These are phyloP conservation scores for Strigamia transsilvanica DNA, from an alignment of 2,888 invertebrate genomes.

Conservation along the genomic window DNA sequence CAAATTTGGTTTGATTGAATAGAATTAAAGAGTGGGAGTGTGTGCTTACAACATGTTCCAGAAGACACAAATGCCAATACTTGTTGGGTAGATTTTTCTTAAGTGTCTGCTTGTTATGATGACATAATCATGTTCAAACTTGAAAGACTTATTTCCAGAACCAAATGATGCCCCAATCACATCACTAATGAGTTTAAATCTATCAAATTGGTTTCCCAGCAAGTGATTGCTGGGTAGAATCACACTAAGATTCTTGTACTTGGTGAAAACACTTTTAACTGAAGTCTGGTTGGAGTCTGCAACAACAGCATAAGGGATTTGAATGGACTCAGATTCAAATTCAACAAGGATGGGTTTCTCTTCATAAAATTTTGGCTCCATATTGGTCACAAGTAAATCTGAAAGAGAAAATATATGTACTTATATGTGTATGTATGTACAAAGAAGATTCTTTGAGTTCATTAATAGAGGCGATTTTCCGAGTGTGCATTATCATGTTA, in stretches of 20 bases:
- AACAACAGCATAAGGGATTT: background rate
- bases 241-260: constrained; percentile 27
- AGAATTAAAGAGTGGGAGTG: background rate
- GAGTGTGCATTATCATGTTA: no score
- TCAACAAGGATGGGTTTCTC: background rate
- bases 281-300: background rate
- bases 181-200: background rate
- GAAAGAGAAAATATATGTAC: background rate
- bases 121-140: constrained; percentile 21
- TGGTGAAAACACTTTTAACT: constrained; percentile 27
- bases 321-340: background rate
- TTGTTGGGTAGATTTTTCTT: background rate
- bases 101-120: background rate
- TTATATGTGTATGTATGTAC: no score
- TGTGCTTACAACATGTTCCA: constrained; percentile 7
- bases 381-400: constrained; percentile 5
- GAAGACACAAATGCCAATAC: constrained; percentile 8
- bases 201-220: background rate
- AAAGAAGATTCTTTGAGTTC: no score
- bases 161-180: constrained; percentile 22
- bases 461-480: no score
- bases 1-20: background rate
- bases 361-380: background rate
- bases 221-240: constrained; percentile 17
- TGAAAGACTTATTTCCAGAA: background rate